Evolutionary conservation across 2,797 vertebrate genomes (phyloP), one percentile per base, ranked within the genome.

Genomic region (Sebastes glaucus): DNA sequence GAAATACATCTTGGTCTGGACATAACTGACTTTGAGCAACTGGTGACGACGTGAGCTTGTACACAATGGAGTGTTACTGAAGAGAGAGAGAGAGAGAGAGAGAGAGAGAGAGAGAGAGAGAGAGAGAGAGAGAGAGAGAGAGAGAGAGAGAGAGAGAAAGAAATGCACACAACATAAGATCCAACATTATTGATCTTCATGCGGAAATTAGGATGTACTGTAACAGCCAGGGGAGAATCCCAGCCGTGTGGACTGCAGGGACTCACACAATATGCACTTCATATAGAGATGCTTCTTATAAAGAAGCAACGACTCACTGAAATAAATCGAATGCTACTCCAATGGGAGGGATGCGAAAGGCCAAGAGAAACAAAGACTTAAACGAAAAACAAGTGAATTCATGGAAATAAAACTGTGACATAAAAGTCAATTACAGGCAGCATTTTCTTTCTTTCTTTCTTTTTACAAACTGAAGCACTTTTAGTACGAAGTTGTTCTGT

Each of bases 161-260:
- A 60, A 11, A 23, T 3, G 52, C 28, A 59, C 62, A 38, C 61
- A 42, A 52, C 28, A 49, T n/a, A 4, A 57, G 27, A 62, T 52
- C 23, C 11, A 62, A 52, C 23, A 57, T 32, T 77, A 79, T 56
- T 81, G 78, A 77, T 83, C 69, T 14, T 57, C 4, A 57, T 52
- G 53, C 11, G 6, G 61, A 46, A 74, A 67, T 65, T 11, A 61
- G 33, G 20, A 68, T 46, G 42, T 16, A 16, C 42, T 46, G 42
- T 46, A 46, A 46, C 42, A 46, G 42, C 42, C 16, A 16, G 42
- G 42, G 42, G 14, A 46, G 6, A 46, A 46, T 46, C 16, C 6
- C 42, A 46, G 42, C 42, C 42, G 53, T 64, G 57, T 77, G 65
- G 74, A 57, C 56, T 61, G 62, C 53, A 49, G 49, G 20, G 62